A percentile compares a stretch with the other conserved stretches of the same genome.
Evolutionary conservation across 2,888 invertebrate species (phyloP).

Genomic region (Oscheius sp.): DNA sequence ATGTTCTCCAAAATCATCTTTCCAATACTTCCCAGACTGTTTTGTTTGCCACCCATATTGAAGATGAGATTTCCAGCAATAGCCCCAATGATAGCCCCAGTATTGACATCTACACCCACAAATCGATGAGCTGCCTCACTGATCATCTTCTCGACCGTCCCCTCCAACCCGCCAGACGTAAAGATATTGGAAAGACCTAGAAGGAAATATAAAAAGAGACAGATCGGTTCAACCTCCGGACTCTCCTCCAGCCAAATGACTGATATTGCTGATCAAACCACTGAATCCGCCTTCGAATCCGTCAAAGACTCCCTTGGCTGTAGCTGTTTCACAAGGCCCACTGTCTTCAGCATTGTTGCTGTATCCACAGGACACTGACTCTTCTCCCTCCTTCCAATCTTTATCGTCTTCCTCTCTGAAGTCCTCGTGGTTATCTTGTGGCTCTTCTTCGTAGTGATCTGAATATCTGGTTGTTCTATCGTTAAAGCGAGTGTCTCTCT

Average conservation of each 20-base stretch:
- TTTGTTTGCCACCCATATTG: slow-evolving; percentile 68
- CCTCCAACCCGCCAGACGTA: slow-evolving; percentile 59
- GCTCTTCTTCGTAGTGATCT: slow-evolving; percentile 49
- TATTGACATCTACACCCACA: slow-evolving; percentile 62
- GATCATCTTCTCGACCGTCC: slow-evolving; percentile 55
- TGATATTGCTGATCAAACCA: slow-evolving; percentile 60
- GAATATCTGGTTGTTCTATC: background rate
- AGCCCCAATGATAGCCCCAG: slow-evolving; percentile 67
- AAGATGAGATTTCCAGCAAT: slow-evolving; percentile 72
- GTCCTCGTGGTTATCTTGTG: slow-evolving; percentile 33
- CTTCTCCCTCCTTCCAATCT: slow-evolving; percentile 11
- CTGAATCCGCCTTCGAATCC: slow-evolving; percentile 60
- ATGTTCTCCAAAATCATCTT: slow-evolving; percentile 72
- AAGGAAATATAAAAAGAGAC: slow-evolving; percentile 44
- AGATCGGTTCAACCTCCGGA: slow-evolving; percentile 45
- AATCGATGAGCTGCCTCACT: slow-evolving; percentile 62
- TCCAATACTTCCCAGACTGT: slow-evolving; percentile 67
- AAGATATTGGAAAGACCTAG: slow-evolving; percentile 50
- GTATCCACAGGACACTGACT: slow-evolving; percentile 3
- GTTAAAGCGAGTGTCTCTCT: too few relatives aligned
- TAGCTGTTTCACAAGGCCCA: slow-evolving; percentile 11
- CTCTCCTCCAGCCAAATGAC: slow-evolving; percentile 58
- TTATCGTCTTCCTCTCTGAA: slow-evolving; percentile 45
- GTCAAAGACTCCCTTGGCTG: slow-evolving; percentile 42
- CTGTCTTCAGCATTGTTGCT: slow-evolving; percentile 32